A percentile compares a stretch with the other conserved stretches of the same genome.
phyloP scores from a whole-genome alignment of 2,113 vertebrate genomes.

The Taurulus bubalis region DNA sequence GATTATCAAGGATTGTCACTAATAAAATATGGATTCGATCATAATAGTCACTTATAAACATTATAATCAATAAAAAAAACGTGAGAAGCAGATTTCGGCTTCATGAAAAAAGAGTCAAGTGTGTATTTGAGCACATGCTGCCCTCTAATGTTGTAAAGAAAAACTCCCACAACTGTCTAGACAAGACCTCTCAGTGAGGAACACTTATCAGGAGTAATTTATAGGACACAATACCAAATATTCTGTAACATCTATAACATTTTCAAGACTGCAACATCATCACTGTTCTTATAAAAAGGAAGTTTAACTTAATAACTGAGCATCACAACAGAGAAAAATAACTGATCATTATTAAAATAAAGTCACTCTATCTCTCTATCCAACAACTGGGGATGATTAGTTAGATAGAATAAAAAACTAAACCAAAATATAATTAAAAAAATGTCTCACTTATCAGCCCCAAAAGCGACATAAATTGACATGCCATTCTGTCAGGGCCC shows the following conservation, averaged over 20 bases:
- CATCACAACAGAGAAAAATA: too few relatives aligned
- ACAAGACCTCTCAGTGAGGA: background rate
- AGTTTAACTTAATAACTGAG: too few relatives aligned
- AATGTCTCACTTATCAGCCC: constrained; percentile 27
- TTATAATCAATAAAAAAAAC: background rate
- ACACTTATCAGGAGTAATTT: background rate
- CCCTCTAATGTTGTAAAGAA: constrained; percentile 40
- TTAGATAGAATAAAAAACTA: too few relatives aligned
- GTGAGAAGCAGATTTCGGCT: background rate
- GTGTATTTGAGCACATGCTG: constrained; percentile 30
- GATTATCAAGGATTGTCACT: background rate
- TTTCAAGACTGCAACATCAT: background rate
- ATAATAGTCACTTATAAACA: background rate
- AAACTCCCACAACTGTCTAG: background rate
- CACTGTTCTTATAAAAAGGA: background rate
- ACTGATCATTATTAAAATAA: background rate
- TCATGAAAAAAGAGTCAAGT: background rate
- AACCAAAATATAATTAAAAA: too few relatives aligned
- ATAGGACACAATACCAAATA: background rate
- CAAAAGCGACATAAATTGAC: constrained; percentile 14
- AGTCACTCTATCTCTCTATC: background rate
- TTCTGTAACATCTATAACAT: background rate
- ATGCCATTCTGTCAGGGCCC: background rate
- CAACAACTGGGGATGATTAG: too few relatives aligned
- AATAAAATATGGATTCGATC: background rate